Base-by-base conservation (phyloP, 2,797 vertebrate species). In the Argentina silus region DNA sequence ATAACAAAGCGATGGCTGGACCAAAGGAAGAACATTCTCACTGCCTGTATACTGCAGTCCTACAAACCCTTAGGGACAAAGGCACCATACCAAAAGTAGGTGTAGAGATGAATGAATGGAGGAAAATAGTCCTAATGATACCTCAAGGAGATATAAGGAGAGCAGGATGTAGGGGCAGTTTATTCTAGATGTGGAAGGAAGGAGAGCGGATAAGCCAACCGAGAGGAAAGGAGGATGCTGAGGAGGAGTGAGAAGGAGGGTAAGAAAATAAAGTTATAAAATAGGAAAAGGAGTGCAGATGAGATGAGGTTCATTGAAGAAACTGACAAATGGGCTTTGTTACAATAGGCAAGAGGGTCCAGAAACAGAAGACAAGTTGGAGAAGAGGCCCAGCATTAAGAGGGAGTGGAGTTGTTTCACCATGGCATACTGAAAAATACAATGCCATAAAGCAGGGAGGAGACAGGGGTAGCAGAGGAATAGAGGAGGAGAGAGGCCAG, bases 261-360 rank as follows among this genome's bases (percentile, higher is more conserved):
- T 21, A 43, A 64, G 17, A 14, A 43, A 19, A 43, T 47, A 63
- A 68, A 57, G 50, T 14, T 17, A 19, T 63, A 11, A 44, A 6
- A 36, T 23, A 43, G 69, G 27, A n/a, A 44, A n/a, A 9, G 51
- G 27, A 12, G 10, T 43, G 14, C 63, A 67, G 6, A 60, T 3
- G 50, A 57, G 51, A 43, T 3, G 50, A 57, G 51, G 47, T 48
- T 57, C 69, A 12, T 50, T 55, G 45, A 67, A 70, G 43, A 23
- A 71, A 69, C 69, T 60, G 61, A 80, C 21, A 83, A 66, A 72
- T 36, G 17, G 7, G 70, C n/a, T 65, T 21, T 1, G 73, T 73
- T 74, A 78, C 48, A 42, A 43, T 48, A 65, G 70, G 60, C 53
- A 15, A 21, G 42, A 75, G 82, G 42, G 6, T 27, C n/a, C 17